A percentile compares a stretch with the other conserved stretches of the same genome.
Evolutionary conservation across 2,797 vertebrate genomes (phyloP).

Genomic region (Poeciliopsis turneri): DNA sequence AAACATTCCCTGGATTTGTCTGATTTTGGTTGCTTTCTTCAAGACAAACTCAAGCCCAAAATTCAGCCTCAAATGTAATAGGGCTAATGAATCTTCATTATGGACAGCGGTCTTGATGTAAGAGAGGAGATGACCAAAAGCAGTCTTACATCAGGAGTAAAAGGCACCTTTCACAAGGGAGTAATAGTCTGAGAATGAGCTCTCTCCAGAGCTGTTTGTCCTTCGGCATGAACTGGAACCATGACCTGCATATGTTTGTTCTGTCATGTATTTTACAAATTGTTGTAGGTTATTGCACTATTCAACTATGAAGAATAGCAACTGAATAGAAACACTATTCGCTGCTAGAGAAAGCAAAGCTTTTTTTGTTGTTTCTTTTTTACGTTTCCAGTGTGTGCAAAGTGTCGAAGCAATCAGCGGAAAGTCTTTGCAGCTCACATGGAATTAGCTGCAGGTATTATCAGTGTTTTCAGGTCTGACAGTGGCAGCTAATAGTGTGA

Average conservation of each 20-base stretch:
- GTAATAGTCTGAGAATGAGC: constrained; percentile 58
- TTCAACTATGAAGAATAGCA: constrained; percentile 61
- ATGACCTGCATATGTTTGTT: constrained; percentile 55
- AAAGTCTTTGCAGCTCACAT: constrained; percentile 19
- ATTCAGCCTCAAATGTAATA: constrained; percentile 31
- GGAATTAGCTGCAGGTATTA: constrained; percentile 37
- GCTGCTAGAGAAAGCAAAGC: constrained; percentile 65
- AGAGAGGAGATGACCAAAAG: constrained; percentile 42
- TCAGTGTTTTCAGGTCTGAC: constrained; percentile 21
- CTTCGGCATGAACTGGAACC: constrained; percentile 79
- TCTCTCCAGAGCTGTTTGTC: constrained; percentile 63
- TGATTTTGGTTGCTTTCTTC: constrained; percentile 36
- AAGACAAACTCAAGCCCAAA: constrained; percentile 49
- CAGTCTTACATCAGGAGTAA: constrained; percentile 65
- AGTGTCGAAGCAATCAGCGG: constrained; percentile 16
- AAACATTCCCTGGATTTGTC: constrained; percentile 70
- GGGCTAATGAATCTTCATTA: constrained; percentile 31
- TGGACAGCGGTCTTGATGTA: constrained; percentile 40
- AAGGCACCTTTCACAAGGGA: constrained; percentile 77
- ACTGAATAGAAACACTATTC: constrained; percentile 66
- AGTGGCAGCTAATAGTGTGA: constrained; percentile 40
- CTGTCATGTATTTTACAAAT: constrained; percentile 62
- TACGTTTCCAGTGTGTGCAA: constrained; percentile 12
- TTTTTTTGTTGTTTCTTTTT: neutral
- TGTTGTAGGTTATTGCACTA: constrained; percentile 76